Evolutionary conservation across 2,888 invertebrate species (phyloP).

Genomic region (Erpobdella octoculata): DNA sequence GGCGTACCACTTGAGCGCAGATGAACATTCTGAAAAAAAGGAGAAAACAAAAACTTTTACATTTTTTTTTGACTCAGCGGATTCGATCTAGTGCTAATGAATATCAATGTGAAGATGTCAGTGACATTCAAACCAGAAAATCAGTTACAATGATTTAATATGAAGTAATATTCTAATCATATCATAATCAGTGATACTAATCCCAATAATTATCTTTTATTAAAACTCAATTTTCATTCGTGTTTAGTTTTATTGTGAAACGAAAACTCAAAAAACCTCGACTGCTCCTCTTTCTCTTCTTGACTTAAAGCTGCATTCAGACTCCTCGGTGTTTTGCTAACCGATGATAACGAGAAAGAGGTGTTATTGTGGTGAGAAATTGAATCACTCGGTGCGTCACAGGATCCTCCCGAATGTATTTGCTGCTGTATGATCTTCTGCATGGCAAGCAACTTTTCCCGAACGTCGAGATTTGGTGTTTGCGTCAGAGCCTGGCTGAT

Average conservation of each 20-base stretch:
- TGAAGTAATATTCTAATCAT: too few relatives aligned
- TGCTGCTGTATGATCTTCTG: conserved; percentile 59
- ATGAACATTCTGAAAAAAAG: conserved; percentile 42
- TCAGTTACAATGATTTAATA: too few relatives aligned
- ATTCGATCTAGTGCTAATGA: too few relatives aligned
- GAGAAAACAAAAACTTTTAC: background rate
- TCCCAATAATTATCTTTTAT: too few relatives aligned
- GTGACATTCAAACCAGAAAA: too few relatives aligned
- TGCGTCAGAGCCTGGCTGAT: conserved; percentile 85
- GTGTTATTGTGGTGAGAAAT: too few relatives aligned
- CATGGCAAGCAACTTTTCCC: conserved; percentile 78
- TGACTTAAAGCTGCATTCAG: conserved; percentile 39
- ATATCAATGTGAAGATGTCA: too few relatives aligned
- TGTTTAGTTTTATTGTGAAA: too few relatives aligned
- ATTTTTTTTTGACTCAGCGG: too few relatives aligned
- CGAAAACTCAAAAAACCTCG: conserved; percentile 41
- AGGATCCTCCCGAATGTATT: conserved; percentile 6
- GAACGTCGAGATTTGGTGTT: conserved; percentile 81
- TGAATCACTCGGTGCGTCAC: background rate
- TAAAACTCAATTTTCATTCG: too few relatives aligned
- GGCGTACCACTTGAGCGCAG: conserved; percentile 47
- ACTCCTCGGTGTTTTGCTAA: background rate
- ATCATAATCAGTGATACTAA: too few relatives aligned
- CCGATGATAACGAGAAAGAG: too few relatives aligned
- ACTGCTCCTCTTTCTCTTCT: conserved; percentile 50